Conservation (phyloP, 2,797 vertebrate species). For the Phrynocephalus forsythii region DNA sequence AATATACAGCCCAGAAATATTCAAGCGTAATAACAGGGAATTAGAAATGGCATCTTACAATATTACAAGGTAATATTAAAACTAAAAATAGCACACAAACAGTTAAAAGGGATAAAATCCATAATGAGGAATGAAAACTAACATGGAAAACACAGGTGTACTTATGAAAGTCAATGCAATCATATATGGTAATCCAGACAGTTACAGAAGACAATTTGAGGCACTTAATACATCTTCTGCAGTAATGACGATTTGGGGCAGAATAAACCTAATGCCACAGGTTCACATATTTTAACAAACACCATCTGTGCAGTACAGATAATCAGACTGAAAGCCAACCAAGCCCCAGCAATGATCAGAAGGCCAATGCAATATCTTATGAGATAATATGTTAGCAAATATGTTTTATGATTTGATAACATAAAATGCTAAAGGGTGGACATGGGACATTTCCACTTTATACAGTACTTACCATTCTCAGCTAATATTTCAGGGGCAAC, state of each 20-base stretch:
- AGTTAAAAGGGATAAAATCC: no score
- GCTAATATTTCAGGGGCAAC: slow-evolving; percentile 97
- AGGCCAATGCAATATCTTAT: neutral
- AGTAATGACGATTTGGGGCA: neutral
- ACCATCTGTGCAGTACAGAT: neutral
- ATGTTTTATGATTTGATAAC: slow-evolving; percentile 31
- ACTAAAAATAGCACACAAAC: no score
- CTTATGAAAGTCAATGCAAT: no score
- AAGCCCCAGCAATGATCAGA: neutral
- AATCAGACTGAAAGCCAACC: neutral
- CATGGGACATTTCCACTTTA: neutral
- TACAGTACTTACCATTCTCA: slow-evolving; percentile 86
- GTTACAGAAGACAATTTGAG: no score
- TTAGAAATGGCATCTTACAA: no score
- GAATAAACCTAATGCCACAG: neutral
- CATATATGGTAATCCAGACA: no score
- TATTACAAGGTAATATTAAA: no score
- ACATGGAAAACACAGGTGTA: no score
- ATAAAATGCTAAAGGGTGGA: slow-evolving; percentile 7
- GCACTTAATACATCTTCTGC: neutral
- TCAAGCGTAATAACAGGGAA: no score
- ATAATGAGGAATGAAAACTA: no score
- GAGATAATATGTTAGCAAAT: slow-evolving; percentile 20
- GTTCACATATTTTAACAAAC: neutral
- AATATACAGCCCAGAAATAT: no score